A percentile compares a stretch with the other conserved stretches of the same genome.
These are phyloP conservation scores for Lonchura striata DNA, from an alignment of 2,113 vertebrate species.

Conservation along the genomic window DNA sequence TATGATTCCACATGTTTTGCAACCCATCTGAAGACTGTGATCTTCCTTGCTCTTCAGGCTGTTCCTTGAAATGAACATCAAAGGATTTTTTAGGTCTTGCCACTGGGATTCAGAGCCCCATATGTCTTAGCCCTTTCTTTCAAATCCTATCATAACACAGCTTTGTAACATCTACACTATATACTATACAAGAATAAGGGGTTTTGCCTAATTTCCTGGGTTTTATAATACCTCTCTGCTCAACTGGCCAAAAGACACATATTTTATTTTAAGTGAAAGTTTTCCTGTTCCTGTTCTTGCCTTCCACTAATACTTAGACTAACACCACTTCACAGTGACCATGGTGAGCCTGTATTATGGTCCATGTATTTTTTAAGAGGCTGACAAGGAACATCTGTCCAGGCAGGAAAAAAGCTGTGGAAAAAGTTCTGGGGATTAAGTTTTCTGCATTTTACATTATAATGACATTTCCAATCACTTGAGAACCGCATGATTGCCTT, in stretches of 20 bases:
- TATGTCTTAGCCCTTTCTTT: background rate
- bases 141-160: background rate
- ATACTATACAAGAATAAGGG: background rate
- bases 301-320: background rate
- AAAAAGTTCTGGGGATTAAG: conserved; percentile 26
- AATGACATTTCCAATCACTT: conserved; percentile 47
- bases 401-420: background rate
- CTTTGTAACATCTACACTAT: background rate
- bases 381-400: conserved; percentile 37
- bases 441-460: conserved; percentile 51
- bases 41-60: background rate
- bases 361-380: conserved; percentile 14
- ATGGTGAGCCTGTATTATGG: background rate
- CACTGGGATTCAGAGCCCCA: background rate
- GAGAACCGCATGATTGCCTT: conserved; percentile 21
- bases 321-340: background rate
- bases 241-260: background rate
- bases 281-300: background rate
- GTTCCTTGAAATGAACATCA: background rate
- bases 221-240: background rate
- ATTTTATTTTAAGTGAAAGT: background rate
- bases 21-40: background rate
- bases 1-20: background rate
- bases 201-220: fast-evolving
- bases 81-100: background rate